Percentiles rank a stretch among this genome's conserved stretches.
Conservation (phyloP, 2,888 invertebrate species). For the Pseudococcus jackbeardsleyi region DNA sequence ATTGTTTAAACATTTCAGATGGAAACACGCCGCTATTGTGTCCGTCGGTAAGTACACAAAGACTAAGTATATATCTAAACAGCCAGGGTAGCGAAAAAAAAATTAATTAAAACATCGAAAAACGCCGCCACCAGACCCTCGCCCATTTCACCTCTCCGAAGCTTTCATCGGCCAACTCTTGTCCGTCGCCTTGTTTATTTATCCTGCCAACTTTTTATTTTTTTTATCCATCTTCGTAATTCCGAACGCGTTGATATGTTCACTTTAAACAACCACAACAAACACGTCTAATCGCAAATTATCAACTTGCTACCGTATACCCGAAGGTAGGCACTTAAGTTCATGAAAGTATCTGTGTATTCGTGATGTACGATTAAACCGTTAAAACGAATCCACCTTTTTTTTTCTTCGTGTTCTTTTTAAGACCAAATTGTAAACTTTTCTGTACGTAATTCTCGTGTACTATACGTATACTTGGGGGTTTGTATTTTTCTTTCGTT, state of each 20-base stretch:
- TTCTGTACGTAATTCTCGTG: background rate
- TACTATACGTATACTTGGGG: background rate
- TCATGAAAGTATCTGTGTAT: background rate
- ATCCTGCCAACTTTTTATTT: background rate
- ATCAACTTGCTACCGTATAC: constrained; percentile 11
- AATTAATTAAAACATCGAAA: constrained; percentile 47
- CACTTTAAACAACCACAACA: background rate
- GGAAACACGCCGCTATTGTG: constrained; percentile 74
- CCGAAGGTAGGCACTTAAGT: background rate
- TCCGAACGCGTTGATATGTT: constrained; percentile 33
- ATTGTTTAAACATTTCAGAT: constrained; percentile 73
- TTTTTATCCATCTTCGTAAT: background rate
- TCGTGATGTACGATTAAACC: constrained; percentile 14
- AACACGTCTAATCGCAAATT: constrained; percentile 18
- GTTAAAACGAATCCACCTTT: background rate
- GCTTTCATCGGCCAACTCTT: background rate
- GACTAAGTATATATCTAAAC: background rate
- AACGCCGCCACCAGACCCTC: background rate
- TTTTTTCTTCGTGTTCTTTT: background rate
- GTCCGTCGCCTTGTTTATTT: background rate
- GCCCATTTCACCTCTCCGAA: no score
- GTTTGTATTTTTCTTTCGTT: background rate
- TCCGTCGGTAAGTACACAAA: constrained; percentile 73
- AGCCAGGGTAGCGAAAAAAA: background rate
- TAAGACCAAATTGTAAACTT: constrained; percentile 24